Percentiles rank a stretch among this genome's conserved stretches.
Conservation (phyloP, 2,888 invertebrate species). For the Agrypnus murinus region DNA sequence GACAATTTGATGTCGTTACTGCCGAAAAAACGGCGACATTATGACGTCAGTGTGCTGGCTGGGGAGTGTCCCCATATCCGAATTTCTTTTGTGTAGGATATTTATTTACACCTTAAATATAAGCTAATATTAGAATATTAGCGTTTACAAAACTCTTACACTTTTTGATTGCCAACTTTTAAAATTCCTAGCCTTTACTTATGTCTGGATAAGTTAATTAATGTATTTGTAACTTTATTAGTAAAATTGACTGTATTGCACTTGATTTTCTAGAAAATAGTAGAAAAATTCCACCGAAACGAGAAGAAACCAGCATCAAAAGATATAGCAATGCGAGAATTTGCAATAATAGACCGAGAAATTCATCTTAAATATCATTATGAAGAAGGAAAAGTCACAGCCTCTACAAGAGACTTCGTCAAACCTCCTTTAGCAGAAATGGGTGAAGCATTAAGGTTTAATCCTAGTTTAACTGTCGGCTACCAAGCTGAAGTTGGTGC, state of each 20-base stretch:
- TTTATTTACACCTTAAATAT: too few relatives aligned
- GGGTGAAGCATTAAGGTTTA: conserved; percentile 78
- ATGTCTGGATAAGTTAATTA: too few relatives aligned
- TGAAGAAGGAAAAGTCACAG: conserved; percentile 76
- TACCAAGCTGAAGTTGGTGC: conserved; percentile 81
- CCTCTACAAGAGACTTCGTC: conserved; percentile 77
- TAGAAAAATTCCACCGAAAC: conserved; percentile 79
- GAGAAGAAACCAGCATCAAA: conserved; percentile 73
- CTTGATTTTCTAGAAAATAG: conserved; percentile 72
- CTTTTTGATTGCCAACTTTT: too few relatives aligned
- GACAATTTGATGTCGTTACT: too few relatives aligned
- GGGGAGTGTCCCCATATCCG: too few relatives aligned
- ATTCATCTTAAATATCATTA: conserved; percentile 80
- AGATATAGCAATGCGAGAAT: conserved; percentile 80
- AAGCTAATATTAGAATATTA: too few relatives aligned
- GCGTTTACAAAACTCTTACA: too few relatives aligned
- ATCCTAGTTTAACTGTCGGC: conserved; percentile 78
- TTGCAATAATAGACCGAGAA: conserved; percentile 76
- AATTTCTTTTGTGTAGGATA: too few relatives aligned
- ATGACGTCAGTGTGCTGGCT: too few relatives aligned
- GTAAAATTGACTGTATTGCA: conserved; percentile 8
- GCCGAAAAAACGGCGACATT: too few relatives aligned
- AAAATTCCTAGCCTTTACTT: too few relatives aligned
- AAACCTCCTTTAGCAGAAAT: conserved; percentile 83
- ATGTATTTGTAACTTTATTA: conserved; percentile 1